phyloP scores from a whole-genome alignment of 35 echinoderm and acorn worm genomes.

The Lytechinus variegatus region DNA sequence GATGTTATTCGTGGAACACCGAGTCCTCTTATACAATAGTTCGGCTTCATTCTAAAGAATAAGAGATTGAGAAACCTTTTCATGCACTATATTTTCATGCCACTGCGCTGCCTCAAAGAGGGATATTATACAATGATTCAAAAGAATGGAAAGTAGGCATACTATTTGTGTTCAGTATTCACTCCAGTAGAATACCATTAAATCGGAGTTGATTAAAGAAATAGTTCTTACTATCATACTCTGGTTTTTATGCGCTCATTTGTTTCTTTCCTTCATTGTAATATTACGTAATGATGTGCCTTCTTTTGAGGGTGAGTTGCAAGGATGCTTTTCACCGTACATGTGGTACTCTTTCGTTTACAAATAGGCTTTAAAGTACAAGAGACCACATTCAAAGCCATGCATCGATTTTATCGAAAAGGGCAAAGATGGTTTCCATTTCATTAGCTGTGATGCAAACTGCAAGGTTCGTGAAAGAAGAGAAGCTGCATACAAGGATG shows the following conservation, averaged over 20 bases:
- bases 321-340: neutral
- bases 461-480: neutral
- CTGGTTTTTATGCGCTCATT: neutral
- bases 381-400: conserved; percentile 29
- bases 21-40: neutral
- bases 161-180: neutral
- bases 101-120: neutral
- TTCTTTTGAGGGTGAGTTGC: neutral
- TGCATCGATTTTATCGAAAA: neutral
- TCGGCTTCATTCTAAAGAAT: neutral
- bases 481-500: neutral
- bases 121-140: neutral
- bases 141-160: neutral
- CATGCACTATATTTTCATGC: conserved; percentile 18
- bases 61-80: neutral
- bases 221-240: neutral
- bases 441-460: neutral
- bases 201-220: neutral
- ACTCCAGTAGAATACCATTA: neutral
- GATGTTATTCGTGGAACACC: conserved; percentile 8
- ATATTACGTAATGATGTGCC: conserved; percentile 36
- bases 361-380: neutral
- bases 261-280: neutral
- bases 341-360: neutral
- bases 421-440: neutral